phyloP scores from a whole-genome alignment of 1,140 invertebrate species.

The Drosophila auraria region DNA sequence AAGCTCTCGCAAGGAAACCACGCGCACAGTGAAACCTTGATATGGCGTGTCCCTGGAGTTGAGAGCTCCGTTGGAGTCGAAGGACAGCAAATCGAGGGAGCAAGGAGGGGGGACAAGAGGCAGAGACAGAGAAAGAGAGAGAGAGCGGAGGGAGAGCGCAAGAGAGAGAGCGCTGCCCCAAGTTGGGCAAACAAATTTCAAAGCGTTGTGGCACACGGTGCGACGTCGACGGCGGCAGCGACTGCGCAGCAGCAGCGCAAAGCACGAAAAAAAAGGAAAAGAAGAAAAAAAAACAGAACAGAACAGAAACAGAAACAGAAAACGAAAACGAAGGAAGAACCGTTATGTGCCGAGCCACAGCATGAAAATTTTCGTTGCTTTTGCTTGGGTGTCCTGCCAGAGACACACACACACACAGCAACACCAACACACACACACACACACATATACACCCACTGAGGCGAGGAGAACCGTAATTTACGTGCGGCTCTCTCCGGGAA shows the following conservation, averaged over 20 bases:
- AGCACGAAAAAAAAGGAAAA: conserved; percentile 4
- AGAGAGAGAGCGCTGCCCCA: conserved; percentile 3
- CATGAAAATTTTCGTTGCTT: conserved; percentile 74
- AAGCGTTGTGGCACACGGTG: conserved; percentile 39
- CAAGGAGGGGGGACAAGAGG: neutral
- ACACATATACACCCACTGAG: conserved; percentile 18
- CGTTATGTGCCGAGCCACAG: conserved; percentile 51
- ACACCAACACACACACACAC: conserved; percentile 24
- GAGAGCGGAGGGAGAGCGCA: neutral
- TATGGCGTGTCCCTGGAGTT: conserved; percentile 44
- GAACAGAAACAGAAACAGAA: conserved; percentile 36
- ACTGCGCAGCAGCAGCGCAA: conserved; percentile 69
- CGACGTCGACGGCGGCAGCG: conserved; percentile 50
- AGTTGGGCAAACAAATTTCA: conserved; percentile 41
- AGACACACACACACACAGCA: conserved; percentile 35
- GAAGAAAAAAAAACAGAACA: conserved; percentile 13
- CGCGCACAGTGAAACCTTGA: conserved; percentile 48
- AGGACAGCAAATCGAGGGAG: conserved; percentile 31
- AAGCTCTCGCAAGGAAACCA: conserved; percentile 42
- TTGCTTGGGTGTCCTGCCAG: conserved; percentile 62
- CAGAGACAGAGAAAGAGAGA: conserved; percentile 3
- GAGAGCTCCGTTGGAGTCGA: conserved; percentile 38
- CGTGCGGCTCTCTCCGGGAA: conserved; percentile 68
- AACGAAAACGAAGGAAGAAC: conserved; percentile 35
- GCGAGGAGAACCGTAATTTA: conserved; percentile 66